A percentile compares a stretch with the other conserved stretches of the same genome.
phyloP scores from a whole-genome alignment of 2,113 vertebrate genomes.

The Talpa occidentalis region DNA sequence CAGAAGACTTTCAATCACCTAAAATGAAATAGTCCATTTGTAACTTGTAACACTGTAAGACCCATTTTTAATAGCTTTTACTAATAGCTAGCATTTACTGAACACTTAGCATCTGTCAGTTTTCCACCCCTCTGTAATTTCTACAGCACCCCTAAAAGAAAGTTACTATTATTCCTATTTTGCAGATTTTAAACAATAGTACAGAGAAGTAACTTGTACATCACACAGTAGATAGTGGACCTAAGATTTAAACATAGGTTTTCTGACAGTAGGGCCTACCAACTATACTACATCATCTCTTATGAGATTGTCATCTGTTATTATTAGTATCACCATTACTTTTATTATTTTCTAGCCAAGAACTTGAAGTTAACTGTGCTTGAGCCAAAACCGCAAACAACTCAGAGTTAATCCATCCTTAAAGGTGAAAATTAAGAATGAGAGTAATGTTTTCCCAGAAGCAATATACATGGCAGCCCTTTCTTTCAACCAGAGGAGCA shows the following conservation, averaged over 20 bases:
- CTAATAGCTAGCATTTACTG: background rate
- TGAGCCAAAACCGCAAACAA: background rate
- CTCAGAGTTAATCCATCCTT: conserved; percentile 10
- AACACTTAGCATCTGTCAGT: background rate
- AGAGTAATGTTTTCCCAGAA: background rate
- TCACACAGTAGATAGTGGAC: background rate
- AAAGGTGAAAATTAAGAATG: background rate
- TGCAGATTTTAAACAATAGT: conserved; percentile 3
- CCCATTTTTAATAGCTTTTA: conserved; percentile 3
- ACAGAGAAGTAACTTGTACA: background rate
- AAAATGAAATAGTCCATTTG: background rate
- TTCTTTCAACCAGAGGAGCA: background rate
- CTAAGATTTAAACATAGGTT: background rate
- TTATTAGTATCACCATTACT: background rate
- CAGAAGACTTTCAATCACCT: conserved; percentile 2
- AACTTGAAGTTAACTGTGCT: background rate
- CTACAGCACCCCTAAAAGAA: background rate
- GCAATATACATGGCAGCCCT: background rate
- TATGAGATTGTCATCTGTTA: background rate
- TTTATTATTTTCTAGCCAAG: background rate
- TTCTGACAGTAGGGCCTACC: background rate
- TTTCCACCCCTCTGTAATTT: background rate
- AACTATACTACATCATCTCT: background rate
- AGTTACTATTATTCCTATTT: background rate
- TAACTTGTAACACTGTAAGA: background rate